These are phyloP conservation scores for Abrostola tripartita DNA, from an alignment of 2,888 invertebrate species.

Conservation along the genomic window DNA sequence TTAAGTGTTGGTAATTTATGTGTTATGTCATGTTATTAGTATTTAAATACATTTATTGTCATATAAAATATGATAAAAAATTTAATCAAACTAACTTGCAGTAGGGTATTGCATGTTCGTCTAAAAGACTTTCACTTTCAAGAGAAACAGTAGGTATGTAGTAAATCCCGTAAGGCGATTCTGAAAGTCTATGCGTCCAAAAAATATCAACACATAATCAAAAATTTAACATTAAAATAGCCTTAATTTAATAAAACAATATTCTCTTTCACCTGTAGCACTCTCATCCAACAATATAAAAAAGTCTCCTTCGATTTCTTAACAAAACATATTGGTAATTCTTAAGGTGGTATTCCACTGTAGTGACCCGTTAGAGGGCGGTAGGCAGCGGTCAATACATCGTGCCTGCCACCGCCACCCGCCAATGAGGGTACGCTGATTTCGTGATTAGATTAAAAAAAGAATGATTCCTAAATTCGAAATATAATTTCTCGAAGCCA, in stretches of 20 bases:
- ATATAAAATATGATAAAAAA: no score
- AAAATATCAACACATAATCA: not conserved
- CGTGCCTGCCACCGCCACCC: slow-evolving; percentile 79
- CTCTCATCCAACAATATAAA: slow-evolving; percentile 13
- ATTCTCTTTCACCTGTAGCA: slow-evolving; percentile 26
- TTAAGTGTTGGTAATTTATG: no score
- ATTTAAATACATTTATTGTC: no score
- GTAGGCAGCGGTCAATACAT: slow-evolving; percentile 79
- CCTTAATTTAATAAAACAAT: slow-evolving; percentile 2
- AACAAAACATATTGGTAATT: slow-evolving; percentile 62
- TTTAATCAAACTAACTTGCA: no score
- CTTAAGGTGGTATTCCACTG: slow-evolving; percentile 60
- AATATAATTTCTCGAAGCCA: slow-evolving; percentile 54
- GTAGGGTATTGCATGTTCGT: no score
- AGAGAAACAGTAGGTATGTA: no score
- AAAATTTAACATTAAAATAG: not conserved
- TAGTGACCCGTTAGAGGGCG: slow-evolving; percentile 64
- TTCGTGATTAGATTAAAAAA: slow-evolving; percentile 77
- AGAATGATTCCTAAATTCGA: slow-evolving; percentile 65
- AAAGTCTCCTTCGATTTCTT: slow-evolving; percentile 38
- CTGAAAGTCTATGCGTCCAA: not conserved
- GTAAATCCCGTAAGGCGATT: no score
- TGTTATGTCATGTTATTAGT: no score
- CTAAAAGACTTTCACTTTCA: no score
- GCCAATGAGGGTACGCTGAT: slow-evolving; percentile 72